These are phyloP conservation scores for Parotia lawesii DNA, from an alignment of 2,113 vertebrate species.

Conservation along the genomic window DNA sequence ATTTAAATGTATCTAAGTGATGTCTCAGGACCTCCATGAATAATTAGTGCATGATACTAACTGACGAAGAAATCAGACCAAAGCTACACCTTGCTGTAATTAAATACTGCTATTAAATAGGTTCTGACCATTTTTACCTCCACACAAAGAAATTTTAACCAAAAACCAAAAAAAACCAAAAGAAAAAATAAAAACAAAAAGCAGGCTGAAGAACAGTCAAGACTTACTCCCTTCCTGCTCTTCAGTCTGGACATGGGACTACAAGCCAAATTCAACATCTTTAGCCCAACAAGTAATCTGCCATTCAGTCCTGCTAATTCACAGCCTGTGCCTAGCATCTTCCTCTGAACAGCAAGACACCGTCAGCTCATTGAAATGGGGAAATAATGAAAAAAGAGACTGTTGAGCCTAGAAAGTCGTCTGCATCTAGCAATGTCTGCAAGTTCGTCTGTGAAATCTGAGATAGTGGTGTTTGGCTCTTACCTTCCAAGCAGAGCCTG, in stretches of 20 bases:
- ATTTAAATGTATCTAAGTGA: constrained; percentile 1
- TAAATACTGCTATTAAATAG: background rate
- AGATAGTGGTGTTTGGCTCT: background rate
- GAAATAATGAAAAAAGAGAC: background rate
- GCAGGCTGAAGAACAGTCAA: background rate
- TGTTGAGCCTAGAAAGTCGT: rapidly evolving
- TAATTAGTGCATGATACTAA: constrained; percentile 29
- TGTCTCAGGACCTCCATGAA: constrained; percentile 10
- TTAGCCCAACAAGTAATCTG: background rate
- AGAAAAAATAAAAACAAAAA: background rate
- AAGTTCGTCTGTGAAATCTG: background rate
- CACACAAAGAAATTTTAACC: background rate
- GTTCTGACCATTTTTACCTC: background rate
- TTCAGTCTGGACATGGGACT: background rate
- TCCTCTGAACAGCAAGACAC: background rate
- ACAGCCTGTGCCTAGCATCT: background rate
- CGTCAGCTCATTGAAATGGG: rapidly evolving
- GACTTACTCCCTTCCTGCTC: background rate
- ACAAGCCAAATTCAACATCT: background rate
- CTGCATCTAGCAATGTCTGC: background rate
- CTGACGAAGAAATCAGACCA: background rate
- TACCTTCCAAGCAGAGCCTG: background rate
- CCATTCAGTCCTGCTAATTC: background rate
- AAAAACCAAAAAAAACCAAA: background rate
- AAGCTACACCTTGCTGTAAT: background rate